Conservation (phyloP, 1,140 invertebrate species). For the Arctopsyche grandis region DNA sequence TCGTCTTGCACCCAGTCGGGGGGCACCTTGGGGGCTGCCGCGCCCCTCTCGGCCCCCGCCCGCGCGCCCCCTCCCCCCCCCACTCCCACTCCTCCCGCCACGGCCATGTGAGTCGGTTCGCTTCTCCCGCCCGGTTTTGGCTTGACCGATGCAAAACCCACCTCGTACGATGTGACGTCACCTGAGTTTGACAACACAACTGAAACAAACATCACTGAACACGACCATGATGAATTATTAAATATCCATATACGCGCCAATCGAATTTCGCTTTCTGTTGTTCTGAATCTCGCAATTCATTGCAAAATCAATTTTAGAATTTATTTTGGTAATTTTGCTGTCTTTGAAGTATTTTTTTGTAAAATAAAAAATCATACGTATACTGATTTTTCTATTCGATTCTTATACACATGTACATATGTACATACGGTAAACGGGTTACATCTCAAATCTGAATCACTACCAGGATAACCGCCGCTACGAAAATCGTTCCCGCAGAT, state of each 20-base stretch:
- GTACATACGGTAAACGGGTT: too few species aligned
- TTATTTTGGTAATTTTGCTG: too few species aligned
- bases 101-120: background rate
- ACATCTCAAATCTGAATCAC: too few species aligned
- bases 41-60: background rate
- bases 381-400: too few species aligned
- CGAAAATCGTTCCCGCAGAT: too few species aligned
- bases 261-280: background rate
- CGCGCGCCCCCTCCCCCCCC: background rate
- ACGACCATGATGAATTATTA: background rate
- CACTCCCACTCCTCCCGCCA: background rate
- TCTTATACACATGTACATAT: too few species aligned
- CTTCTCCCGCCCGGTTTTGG: background rate
- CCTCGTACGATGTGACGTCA: conserved; percentile 62
- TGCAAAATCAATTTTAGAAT: background rate
- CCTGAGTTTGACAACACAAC: background rate
- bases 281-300: background rate
- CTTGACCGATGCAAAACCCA: background rate
- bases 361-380: too few species aligned
- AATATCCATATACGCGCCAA: background rate
- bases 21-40: background rate
- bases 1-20: conserved; percentile 9
- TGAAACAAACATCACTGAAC: background rate
- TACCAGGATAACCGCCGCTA: too few species aligned
- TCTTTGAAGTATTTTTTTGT: too few species aligned